These are phyloP conservation scores for Pelagia noctiluca DNA, from an alignment of 30 jellyfish, hydroid and myxozoan species.

Conservation along the genomic window DNA sequence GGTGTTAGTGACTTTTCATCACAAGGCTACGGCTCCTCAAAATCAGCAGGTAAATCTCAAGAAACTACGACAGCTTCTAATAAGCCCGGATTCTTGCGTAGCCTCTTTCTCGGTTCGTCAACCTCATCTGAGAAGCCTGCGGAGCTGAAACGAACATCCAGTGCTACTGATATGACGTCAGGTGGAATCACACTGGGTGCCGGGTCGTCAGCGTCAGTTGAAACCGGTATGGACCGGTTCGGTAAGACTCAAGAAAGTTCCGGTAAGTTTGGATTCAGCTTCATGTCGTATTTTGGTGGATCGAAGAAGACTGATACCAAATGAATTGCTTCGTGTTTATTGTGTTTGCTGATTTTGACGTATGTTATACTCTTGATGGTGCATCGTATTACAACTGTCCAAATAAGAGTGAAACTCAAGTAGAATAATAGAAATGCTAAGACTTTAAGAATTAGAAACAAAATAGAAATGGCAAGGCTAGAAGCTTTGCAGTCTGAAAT, in stretches of 20 bases:
- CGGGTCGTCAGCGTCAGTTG: slow-evolving; percentile 61
- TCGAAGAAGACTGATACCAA: too few relatives aligned
- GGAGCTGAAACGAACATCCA: slow-evolving; percentile 61
- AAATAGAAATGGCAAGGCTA: too few relatives aligned
- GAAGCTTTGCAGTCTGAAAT: too few relatives aligned
- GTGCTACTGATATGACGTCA: slow-evolving; percentile 28
- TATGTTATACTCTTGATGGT: too few relatives aligned
- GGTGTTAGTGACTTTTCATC: slow-evolving; percentile 55
- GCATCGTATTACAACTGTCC: too few relatives aligned
- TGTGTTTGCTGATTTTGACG: too few relatives aligned
- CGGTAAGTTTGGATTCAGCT: slow-evolving; percentile 69
- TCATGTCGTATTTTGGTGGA: slow-evolving; percentile 77
- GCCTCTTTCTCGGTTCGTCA: slow-evolving; percentile 54
- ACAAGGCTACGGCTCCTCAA: slow-evolving; percentile 12
- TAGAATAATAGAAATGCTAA: too few relatives aligned
- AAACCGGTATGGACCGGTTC: slow-evolving; percentile 71
- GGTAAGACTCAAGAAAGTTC: slow-evolving; percentile 74
- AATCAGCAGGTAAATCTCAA: slow-evolving; percentile 12
- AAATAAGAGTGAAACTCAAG: too few relatives aligned
- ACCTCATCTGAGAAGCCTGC: slow-evolving; percentile 8
- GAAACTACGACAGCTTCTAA: slow-evolving; percentile 35
- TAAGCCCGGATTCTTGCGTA: slow-evolving; percentile 59
- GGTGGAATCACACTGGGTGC: slow-evolving; percentile 3
- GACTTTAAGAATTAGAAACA: too few relatives aligned
- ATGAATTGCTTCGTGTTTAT: too few relatives aligned